These are phyloP conservation scores for Typhlichthys eigenmanni DNA, from an alignment of 2,797 vertebrate genomes.

Conservation along the genomic window DNA sequence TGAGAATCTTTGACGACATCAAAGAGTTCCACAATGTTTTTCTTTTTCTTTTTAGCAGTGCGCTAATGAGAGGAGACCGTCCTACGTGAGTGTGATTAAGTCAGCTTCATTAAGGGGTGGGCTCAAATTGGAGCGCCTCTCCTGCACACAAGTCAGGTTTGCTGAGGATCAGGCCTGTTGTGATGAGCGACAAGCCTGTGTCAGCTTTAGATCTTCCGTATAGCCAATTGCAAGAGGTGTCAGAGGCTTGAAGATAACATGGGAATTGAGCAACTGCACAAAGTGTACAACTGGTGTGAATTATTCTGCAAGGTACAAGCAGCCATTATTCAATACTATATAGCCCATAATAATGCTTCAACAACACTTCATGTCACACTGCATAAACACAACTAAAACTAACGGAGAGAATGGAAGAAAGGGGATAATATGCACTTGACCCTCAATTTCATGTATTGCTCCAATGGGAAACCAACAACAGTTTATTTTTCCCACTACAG, in stretches of 20 bases:
- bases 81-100: constrained; percentile 68
- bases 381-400: constrained; percentile 51
- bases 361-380: constrained; percentile 51
- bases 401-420: constrained; percentile 30
- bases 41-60: constrained; percentile 32
- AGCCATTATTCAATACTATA: constrained; percentile 16
- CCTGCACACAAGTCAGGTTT: constrained; percentile 40
- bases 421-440: constrained; percentile 54
- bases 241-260: constrained; percentile 26
- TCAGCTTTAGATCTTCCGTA: constrained; percentile 57
- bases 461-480: constrained; percentile 38
- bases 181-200: constrained; percentile 50
- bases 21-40: constrained; percentile 64
- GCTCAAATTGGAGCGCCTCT: constrained; percentile 37
- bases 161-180: constrained; percentile 58
- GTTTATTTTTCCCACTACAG: constrained; percentile 65
- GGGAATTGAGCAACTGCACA: constrained; percentile 31
- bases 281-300: constrained; percentile 5
- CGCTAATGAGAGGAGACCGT: constrained; percentile 73
- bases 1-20: constrained; percentile 77
- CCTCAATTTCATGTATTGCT: constrained; percentile 50
- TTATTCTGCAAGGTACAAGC: constrained; percentile 29
- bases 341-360: constrained; percentile 42
- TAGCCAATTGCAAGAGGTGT: constrained; percentile 36
- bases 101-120: constrained; percentile 61